These are phyloP conservation scores for Threskiornis aethiopicus DNA, from an alignment of 2,797 vertebrate genomes.

Conservation along the genomic window DNA sequence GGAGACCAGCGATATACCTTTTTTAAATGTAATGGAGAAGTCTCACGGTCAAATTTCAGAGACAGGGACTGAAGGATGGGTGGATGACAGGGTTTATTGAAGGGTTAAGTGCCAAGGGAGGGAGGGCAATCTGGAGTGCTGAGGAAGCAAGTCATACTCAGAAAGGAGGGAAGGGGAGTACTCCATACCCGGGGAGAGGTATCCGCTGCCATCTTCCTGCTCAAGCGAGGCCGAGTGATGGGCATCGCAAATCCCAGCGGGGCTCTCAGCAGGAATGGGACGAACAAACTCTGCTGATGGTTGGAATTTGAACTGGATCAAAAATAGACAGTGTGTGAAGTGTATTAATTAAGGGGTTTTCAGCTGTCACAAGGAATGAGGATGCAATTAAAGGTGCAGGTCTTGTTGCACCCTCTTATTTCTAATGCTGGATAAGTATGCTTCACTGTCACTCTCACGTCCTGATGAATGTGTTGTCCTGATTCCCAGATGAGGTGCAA, in stretches of 20 bases:
- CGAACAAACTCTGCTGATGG: not conserved
- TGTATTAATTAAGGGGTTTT: constrained; percentile 27
- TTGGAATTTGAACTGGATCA: constrained; percentile 8
- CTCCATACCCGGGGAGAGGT: not conserved
- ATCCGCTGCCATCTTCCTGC: not conserved
- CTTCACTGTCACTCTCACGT: not conserved
- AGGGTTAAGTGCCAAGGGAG: not conserved
- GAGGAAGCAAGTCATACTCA: not conserved
- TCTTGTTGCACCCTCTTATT: not conserved
- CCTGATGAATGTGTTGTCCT: not conserved
- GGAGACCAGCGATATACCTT: accelerated
- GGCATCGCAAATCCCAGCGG: not conserved
- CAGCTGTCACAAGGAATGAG: constrained; percentile 22
- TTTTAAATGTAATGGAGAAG: not conserved
- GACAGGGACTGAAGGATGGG: not conserved
- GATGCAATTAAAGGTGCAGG: constrained; percentile 19
- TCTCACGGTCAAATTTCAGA: not conserved
- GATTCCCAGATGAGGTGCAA: not conserved
- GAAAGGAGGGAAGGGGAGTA: not conserved
- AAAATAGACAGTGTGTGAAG: constrained; percentile 5
- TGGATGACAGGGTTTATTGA: not conserved
- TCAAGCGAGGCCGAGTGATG: accelerated
- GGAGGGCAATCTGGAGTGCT: not conserved
- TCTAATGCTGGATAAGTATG: not conserved
- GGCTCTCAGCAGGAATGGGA: not conserved